Base-by-base conservation (phyloP, 2,797 vertebrate species). In the Hozukius guyotensis region DNA sequence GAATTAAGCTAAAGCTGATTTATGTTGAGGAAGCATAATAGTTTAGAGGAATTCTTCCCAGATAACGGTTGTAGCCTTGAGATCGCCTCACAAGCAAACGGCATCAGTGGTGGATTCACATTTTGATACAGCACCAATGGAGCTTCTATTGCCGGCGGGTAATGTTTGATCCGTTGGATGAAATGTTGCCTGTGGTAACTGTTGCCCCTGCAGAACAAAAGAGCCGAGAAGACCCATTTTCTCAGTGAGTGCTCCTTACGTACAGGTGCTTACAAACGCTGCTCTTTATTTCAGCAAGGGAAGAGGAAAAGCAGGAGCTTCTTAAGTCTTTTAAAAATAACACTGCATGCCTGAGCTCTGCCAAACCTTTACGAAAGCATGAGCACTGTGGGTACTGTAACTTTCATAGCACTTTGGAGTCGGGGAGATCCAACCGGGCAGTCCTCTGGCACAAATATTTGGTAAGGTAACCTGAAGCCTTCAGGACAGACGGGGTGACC, bases 1-100 rank as follows among this genome's bases (percentile, higher is more conserved):
- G 92, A 94, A 94, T 95, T 94, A 93, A 84, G 88, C 91, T 91
- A 90, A 94, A 93, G 93, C 92, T 91, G 93, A 93, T 94, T 93
- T 92, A 78, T 87, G 85, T 82, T 80, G 85, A 90, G 61, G 77
- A 83, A 83, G 73, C 72, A 89, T 85, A 81, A 91, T 70, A 84
- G 82, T 90, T 93, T 77, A 56, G 84, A 87, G 74, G 83, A 80
- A 84, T 92, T 80, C 82, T 82, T 89, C 57, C 70, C 62, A 87
- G 90, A 90, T 89, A 85, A 87, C 82, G 64, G 83, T 53, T 75
- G 69, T 78, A 80, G 87, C 72, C 75, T 87, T 87, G 71, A 88
- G 82, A 87, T 64, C 53, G 74, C 87, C 81, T 91, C 61, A 69
- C 72, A 84, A 72, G 86, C 82, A 83, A 87, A 86, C 72, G 61